Evolutionary conservation across 2,888 invertebrate genomes (phyloP), one percentile per base, ranked within the genome.

Genomic region (Clanis bilineata): DNA sequence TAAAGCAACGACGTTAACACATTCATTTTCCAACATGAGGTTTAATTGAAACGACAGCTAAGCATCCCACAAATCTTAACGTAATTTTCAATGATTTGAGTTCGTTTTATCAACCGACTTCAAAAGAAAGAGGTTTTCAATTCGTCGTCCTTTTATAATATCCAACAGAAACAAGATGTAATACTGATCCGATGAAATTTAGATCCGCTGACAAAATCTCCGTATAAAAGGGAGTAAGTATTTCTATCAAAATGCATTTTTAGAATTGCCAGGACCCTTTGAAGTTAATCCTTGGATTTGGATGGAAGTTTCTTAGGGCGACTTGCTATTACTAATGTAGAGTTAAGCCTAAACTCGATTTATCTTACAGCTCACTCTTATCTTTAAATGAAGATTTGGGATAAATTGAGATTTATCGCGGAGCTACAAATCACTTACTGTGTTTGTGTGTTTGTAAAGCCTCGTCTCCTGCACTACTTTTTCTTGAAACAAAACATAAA

Each of bases 191-290:
- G 64, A 71, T 65, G 64, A 78, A 82, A 80, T 82, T 82, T 76
- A 76, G 76, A 84, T 82, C 75, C 79, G 84, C 85, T 85, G 85
- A 86, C 86, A 77, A 81, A 85, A 84, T 85, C 83, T 83, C 80
- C 79, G 78, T 83, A 82, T 77, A 84, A 85, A 85, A 86, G n/a
- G n/a, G n/a, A 87, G 85, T 75, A 72, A 76, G 81, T 85, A 85
- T 87, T 88, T 86, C 82, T 86, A 85, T 88, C 88, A 90, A 89
- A 89, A 90, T 85, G 86, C 88, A 88, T 88, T 89, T 89, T 86
- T 82, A 64, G 82, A 85, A 89, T 86, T 80, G 83, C 82, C 78
- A 74, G 73, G 76, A 73, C 76, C 79, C 86, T 90, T 90, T 90
- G 88, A 90, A 82, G 86, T 88, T 89, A 90, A 90, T 90, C 88